Evolutionary conservation across 1,140 invertebrate genomes (phyloP), one percentile per base, ranked within the genome.

Genomic region (Delia radicum): DNA sequence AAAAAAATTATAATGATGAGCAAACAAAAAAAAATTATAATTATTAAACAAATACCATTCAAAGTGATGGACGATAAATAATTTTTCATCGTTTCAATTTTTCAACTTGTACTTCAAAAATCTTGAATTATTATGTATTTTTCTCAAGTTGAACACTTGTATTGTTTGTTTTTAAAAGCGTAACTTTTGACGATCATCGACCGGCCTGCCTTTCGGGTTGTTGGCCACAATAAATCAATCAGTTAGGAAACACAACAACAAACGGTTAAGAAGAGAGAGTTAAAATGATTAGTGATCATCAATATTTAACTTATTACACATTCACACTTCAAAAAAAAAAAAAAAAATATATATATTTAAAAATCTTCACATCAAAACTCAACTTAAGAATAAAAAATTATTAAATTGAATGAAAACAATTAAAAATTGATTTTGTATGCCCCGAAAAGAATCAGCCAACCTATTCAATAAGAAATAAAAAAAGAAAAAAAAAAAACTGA

Each of bases 11-110:
- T 21, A 76, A 80, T 80, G 79, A 78, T 78, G 29, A 61, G 21
- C 26, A 62, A 74, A 55, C 21, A 55, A 10, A 55, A 55, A 2
- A 18, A 42, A 42, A 15, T 15, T 42, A 42, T 42, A 5, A 15
- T 15, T 42, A 1, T 15, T 10, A 33, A 33, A 33, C 31, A 33
- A 33, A 48, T 48, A 15, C n/a, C 42, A 12, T 55, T 55, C 24
- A 8, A 55, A 37, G n/a, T 77, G 76, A 74, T 77, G 74, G 73
- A 77, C 61, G 77, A 80, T 79, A 77, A 81, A 83, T 84, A 84
- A 84, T 84, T 84, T 84, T 84, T 84, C 82, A 84, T 84, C 82
- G 81, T 84, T 84, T 83, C 28, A 42, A 76, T 76, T 63, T 28
- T 37, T 63, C 75, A 73, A 76, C 37, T 55, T 63, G 5, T 27